Base-by-base conservation (phyloP, 2,888 invertebrate species). In the Drosophila nr. medialis region DNA sequence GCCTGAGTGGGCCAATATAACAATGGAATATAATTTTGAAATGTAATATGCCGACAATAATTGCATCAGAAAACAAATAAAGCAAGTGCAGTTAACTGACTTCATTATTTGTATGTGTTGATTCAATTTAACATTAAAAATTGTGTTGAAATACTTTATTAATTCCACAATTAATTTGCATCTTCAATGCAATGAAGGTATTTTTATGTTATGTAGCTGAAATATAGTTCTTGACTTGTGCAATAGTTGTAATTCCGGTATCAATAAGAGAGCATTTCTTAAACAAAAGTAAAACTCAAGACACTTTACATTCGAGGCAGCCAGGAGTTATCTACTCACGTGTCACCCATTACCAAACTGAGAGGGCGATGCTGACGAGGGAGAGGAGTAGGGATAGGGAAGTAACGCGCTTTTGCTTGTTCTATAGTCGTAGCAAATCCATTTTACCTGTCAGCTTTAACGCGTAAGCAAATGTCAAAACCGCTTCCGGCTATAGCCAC, bases 371-470 rank as follows among this genome's bases (percentile, higher is more conserved):
- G 27, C 10, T 18, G 18, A 0, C 8, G n/a, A 10, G 4, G n/a
- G n/a, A n/a, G n/a, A 13, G 6, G 5, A 11, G 5, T 6, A 15
- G 18, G 48, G 10, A 18, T 18, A 15, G 8, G 49, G 50, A 24
- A 56, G 48, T 29, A 54, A 36, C 45, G 66, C 53, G 48, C 49
- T 59, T 65, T 67, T 64, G 51, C 72, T 69, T 77, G 73, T 82
- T 82, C 83, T 78, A 76, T 80, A 76, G 85, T 86, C 78, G 82
- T 77, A 86, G 81, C 84, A 86, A 86, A 86, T 86, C 84, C 86
- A 86, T 89, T 86, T 86, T 80, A 84, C 72, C 79, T 86, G 84
- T 84, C 86, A 83, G 89, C 87, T 86, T 86, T 77, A 90, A 88
- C 83, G 77, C 88, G 83, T 82, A 89, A 83, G 77, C 84, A 84